Base-by-base conservation (phyloP, 2,888 invertebrate species). In the Eilema caniola region DNA sequence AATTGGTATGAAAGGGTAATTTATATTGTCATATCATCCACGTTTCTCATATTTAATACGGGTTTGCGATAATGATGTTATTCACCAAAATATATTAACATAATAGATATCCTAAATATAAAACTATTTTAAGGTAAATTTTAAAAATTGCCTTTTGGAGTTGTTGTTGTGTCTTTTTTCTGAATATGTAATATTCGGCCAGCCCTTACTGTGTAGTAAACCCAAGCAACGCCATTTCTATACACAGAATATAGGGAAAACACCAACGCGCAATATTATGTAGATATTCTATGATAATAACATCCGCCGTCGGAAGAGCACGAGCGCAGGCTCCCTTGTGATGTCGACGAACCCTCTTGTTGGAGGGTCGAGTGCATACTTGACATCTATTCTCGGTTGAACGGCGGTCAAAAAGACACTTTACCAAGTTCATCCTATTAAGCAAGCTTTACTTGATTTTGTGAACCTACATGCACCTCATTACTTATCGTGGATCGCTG, bases 1-100 rank as follows among this genome's bases (percentile, higher is more conserved):
- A 95, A 95, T 95, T 95, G 95, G 95, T 95, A 95, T 95, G 95
- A 95, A 95, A 95, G 95, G 95, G 95, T 95, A 95, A 95, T 95
- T 95, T 95, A 95, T 95, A 95, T 94, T 94, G 95, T 95, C 95
- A 95, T 95, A 95, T 95, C 95, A 95, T 95, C 95, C 95, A 95
- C 94, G 91, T 95, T 93, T 95, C 95, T 95, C 95, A 95, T 95
- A 93, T 94, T 92, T 93, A 95, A 94, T 95, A 95, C 95, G 95
- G 95, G 95, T 95, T 95, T 93, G 94, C 95, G 95, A 95, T 95
- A 94, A 94, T 93, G 94, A 94, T 94, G 95, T 94, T 95, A 92
- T 92, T 95, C 94, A 95, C 94, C 94, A 93, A 93, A 93, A 93
- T 93, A 92, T 93, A 92, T 92, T 93, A 93, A 92, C 91, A 90